A percentile compares a stretch with the other conserved stretches of the same genome.
These are phyloP conservation scores for Lampris megalopsis DNA, from an alignment of 2,113 vertebrate species.

Conservation along the genomic window DNA sequence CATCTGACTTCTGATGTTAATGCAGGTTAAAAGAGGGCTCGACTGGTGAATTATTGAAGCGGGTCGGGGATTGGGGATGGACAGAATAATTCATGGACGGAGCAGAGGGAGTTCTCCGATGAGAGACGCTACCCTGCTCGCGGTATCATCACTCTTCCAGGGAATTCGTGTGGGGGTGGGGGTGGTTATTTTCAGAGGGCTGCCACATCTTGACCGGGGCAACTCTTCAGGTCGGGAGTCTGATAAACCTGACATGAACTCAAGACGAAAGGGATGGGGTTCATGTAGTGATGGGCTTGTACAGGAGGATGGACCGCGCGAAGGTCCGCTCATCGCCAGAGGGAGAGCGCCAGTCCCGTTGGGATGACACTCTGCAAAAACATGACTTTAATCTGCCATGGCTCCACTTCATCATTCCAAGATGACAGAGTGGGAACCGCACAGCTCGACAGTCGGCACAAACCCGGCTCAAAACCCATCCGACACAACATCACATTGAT, in stretches of 20 bases:
- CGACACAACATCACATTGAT: conserved; percentile 6
- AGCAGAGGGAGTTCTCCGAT: background rate
- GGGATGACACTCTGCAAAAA: background rate
- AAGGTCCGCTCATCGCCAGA: background rate
- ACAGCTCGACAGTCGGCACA: conserved; percentile 22
- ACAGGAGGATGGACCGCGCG: background rate
- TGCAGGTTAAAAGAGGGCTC: conserved; percentile 70
- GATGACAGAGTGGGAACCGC: conserved; percentile 14
- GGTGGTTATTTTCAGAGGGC: background rate
- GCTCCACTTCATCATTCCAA: conserved; percentile 7
- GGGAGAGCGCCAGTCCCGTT: background rate
- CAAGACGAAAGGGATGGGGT: background rate
- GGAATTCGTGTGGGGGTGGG: conserved; percentile 2
- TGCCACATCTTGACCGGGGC: background rate
- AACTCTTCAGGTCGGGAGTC: background rate
- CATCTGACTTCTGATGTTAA: conserved; percentile 46
- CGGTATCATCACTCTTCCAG: background rate
- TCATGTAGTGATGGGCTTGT: background rate
- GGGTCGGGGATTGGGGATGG: conserved; percentile 32
- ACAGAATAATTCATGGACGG: conserved; percentile 63
- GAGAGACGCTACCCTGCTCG: background rate
- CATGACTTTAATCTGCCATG: background rate
- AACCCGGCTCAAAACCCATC: conserved; percentile 22
- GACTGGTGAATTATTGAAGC: conserved; percentile 68
- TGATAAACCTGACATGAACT: background rate